Conservation (phyloP, 2,888 invertebrate genomes). For the Drosophila macrospina region DNA sequence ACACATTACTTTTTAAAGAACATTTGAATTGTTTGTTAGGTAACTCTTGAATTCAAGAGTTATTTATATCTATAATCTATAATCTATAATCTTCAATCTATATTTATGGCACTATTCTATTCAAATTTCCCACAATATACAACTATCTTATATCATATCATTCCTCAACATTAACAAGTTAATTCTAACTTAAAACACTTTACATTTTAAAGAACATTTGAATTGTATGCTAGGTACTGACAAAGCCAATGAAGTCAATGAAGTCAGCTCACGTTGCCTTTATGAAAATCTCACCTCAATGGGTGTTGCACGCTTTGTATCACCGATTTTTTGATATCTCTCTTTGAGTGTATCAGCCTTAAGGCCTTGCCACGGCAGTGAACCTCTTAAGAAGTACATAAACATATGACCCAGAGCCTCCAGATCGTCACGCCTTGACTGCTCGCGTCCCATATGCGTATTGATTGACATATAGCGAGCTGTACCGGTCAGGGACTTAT, state of each 20-base stretch:
- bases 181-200: no score
- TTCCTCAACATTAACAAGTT: no score
- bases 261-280: background rate
- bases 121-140: no score
- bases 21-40: no score
- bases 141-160: no score
- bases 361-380: constrained; percentile 99
- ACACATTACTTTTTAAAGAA: no score
- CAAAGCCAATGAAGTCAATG: background rate
- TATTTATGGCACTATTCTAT: no score
- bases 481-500: constrained; percentile 99
- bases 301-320: constrained; percentile 99
- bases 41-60: no score
- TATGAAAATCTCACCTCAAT: constrained; percentile 90
- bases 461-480: constrained; percentile 99
- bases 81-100: no score
- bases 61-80: no score
- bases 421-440: constrained; percentile 99
- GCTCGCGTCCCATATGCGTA: constrained; percentile 99
- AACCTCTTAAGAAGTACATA: constrained; percentile 99
- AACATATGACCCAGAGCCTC: constrained; percentile 99
- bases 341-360: constrained; percentile 99
- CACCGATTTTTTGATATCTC: constrained; percentile 99
- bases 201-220: no score
- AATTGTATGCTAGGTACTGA: no score